Evolutionary conservation across 1,140 invertebrate genomes (phyloP), one percentile per base, ranked within the genome.

Genomic region (Drosophila repletoides): DNA sequence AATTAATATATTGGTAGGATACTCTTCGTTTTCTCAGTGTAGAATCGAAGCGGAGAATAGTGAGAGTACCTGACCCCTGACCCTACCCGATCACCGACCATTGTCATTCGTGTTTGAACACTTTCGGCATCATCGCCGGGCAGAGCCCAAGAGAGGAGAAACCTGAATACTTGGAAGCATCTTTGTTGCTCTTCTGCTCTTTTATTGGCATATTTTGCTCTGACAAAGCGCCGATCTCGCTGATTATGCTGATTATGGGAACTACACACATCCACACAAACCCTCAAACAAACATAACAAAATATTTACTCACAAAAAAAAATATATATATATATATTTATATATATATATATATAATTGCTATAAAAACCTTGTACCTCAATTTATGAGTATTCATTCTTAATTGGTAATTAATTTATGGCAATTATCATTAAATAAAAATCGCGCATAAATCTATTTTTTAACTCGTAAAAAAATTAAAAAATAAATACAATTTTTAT

Each of bases 231-330:
- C 81, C 80, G 80, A 84, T 84, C 75, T 80, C 75, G 72, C 80
- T 84, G 79, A 84, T 84, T 84, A 84, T 79, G 79, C 48, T 84
- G 80, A 84, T 84, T 81, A 84, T 86, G 75, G 80, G 71, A 86
- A 68, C 59, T 73, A 77, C 46, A 69, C 60, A 64, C 46, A 55
- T 38, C 6, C 26, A 49, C 34, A 58, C 33, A 41, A 21, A 34
- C 12, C 17, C 24, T 51, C 46, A 61, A 29, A 28, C 14, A 58
- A 14, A 29, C 6, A 14, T 17, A 19, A 2, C 9, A 45, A n/a
- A n/a, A n/a, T n/a, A n/a, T n/a, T n/a, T n/a, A n/a, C n/a, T n/a
- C 28, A 19, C 43, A 45, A 2, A 28, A 5, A 22, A 1, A 33
- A 3, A 33, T 4, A 5, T 28, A n/a, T 2, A 15, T 9, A 5